Base-by-base conservation (phyloP, 2,888 invertebrate genomes). In the Pyrocoelia pectoralis region DNA sequence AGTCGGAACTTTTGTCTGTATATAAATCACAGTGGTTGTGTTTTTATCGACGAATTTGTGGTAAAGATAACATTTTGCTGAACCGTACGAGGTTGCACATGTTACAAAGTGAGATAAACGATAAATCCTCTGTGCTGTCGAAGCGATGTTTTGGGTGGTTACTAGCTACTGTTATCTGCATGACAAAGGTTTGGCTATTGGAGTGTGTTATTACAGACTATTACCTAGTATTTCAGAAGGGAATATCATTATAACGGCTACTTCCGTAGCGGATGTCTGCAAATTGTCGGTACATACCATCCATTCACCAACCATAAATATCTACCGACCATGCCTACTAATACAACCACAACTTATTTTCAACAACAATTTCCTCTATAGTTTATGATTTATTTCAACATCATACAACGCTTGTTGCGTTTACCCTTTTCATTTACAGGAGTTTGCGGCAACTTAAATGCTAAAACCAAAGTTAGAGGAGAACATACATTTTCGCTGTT, bases 181-280 rank as follows among this genome's bases (percentile, higher is more conserved):
- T 69, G 66, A 66, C 68, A 68, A 70, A 71, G 66, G 61, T 66
- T 50, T 56, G 65, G 61, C 63, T 62, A 67, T 68, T 72, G 70
- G 66, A 67, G 67, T 67, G 65, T 71, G 60, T 71, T 68, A 71
- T 73, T 71, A 73, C 68, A 62, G 63, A 70, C 69, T 71, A 72
- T 70, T 71, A 69, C 60, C 61, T 64, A 65, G 65, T 70, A 70
- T 71, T 71, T 70, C 71, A 72, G 61, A 67, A 67, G 60, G 66
- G 57, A 61, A 57, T 70, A 70, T 70, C 68, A 71, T 72, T 72
- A 69, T 68, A 66, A 63, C 66, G 54, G 64, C 65, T 62, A 70
- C 69, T 68, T 71, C 71, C 71, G 66, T 50, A 57, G 56, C 68
- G 71, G 72, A 72, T 69, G 70, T 70, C 68, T 70, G 70, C 49